Percentiles rank a stretch among this genome's conserved stretches.
Conservation (phyloP, 2,888 invertebrate genomes). For the Epiblema foenella region DNA sequence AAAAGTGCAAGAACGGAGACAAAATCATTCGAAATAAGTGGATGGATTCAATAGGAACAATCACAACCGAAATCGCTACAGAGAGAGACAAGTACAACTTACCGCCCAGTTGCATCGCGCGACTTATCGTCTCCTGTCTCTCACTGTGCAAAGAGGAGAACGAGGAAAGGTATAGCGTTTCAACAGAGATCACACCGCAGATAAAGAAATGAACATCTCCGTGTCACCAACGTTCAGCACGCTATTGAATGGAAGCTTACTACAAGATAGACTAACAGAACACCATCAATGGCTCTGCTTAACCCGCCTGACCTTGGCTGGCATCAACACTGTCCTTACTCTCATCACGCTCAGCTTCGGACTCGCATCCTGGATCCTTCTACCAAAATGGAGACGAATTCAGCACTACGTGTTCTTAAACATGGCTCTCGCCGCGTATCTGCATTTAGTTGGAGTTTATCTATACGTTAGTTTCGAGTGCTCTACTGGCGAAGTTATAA, state of each 20-base stretch:
- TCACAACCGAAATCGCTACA: background rate
- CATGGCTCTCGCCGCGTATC: background rate
- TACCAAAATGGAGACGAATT: background rate
- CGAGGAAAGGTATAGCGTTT: too few species aligned
- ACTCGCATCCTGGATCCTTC: background rate
- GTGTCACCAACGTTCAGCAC: background rate
- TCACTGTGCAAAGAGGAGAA: too few species aligned
- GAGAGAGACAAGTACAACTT: too few species aligned
- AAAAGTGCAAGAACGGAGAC: background rate
- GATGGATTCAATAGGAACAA: background rate
- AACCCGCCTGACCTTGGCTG: background rate
- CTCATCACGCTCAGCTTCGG: background rate
- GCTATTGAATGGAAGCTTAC: background rate
- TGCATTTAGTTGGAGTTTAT: background rate
- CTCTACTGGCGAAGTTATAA: background rate
- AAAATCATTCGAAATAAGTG: background rate
- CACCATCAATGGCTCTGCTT: background rate
- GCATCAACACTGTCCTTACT: background rate
- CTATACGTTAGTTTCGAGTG: background rate
- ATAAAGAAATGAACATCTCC: background rate
- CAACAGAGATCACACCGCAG: too few species aligned
- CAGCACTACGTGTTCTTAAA: conserved; percentile 18
- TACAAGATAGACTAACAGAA: background rate
- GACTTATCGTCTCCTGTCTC: too few species aligned
- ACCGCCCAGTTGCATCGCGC: too few species aligned